Evolutionary conservation across 2,113 vertebrate species (phyloP).

Genomic region (Lepus timidus): DNA sequence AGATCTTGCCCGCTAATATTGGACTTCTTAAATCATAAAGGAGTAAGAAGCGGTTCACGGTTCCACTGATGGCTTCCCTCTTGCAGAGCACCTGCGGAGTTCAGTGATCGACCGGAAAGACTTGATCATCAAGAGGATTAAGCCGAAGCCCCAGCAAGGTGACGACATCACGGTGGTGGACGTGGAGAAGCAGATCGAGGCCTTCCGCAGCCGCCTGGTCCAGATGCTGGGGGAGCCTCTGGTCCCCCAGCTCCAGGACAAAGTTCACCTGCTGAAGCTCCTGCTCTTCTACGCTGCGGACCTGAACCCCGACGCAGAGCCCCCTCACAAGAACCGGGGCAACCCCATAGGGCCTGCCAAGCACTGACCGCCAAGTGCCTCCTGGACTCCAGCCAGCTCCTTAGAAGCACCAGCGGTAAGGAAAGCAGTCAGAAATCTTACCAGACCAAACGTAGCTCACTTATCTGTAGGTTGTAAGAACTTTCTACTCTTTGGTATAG

Average conservation of each 20-base stretch:
- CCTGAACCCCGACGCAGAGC: conserved; percentile 64
- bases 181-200: conserved; percentile 86
- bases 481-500: conserved; percentile 57
- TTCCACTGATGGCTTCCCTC: neutral
- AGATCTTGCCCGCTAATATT: neutral
- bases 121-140: conserved; percentile 83
- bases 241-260: conserved; percentile 89
- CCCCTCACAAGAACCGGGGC: neutral
- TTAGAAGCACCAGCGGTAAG: neutral
- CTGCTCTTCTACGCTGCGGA: conserved; percentile 76
- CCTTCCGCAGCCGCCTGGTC: conserved; percentile 87
- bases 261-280: conserved; percentile 85
- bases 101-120: conserved; percentile 86
- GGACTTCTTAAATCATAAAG: neutral
- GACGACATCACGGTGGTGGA: conserved; percentile 88
- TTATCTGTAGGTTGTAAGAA: conserved; percentile 58
- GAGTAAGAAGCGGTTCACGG: neutral
- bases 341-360: neutral
- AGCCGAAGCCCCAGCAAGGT: conserved; percentile 85
- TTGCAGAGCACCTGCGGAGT: conserved; percentile 87
- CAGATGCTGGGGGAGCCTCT: conserved; percentile 88
- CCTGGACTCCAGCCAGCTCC: conserved; percentile 28
- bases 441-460: conserved; percentile 72
- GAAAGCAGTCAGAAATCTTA: conserved; percentile 34
- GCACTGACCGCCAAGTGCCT: conserved; percentile 66